Evolutionary conservation across 2,888 invertebrate species (phyloP).

Genomic region (Orchesellides sinensis): DNA sequence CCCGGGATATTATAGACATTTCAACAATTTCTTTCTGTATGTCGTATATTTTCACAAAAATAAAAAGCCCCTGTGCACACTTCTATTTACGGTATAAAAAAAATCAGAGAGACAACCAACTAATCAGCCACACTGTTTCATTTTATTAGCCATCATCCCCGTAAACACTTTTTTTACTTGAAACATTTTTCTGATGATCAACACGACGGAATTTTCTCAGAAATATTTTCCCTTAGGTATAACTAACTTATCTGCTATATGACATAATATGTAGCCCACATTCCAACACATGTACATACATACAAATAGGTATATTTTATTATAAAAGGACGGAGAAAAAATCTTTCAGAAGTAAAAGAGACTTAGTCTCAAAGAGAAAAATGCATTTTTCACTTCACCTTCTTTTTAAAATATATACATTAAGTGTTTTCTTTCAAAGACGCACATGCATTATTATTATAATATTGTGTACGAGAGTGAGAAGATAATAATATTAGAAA

Average conservation of each 20-base stretch:
- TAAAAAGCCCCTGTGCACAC: neutral
- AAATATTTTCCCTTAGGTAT: conserved; percentile 41
- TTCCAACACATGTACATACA: neutral
- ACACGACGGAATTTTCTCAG: conserved; percentile 29
- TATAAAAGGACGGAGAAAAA: neutral
- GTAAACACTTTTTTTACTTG: conserved; percentile 8
- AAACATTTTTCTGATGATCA: conserved; percentile 13
- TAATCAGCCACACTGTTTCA: conserved; percentile 40
- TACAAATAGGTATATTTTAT: neutral
- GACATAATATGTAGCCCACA: too few relatives aligned
- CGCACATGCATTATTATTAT: neutral
- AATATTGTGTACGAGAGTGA: neutral
- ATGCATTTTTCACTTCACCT: neutral
- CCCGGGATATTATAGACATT: neutral
- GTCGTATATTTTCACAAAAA: neutral
- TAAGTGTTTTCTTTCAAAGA: neutral
- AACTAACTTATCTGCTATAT: too few relatives aligned
- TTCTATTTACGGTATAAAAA: neutral
- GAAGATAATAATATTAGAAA: conserved; percentile 8
- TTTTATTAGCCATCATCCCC: conserved; percentile 47
- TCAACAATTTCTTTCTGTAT: neutral
- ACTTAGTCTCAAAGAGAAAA: neutral
- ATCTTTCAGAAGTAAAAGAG: neutral
- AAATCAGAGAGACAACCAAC: conserved; percentile 14
- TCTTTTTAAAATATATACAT: neutral